These are phyloP conservation scores for Megaustenia siamemsis DNA, from an alignment of 2,888 invertebrate genomes.

Conservation along the genomic window DNA sequence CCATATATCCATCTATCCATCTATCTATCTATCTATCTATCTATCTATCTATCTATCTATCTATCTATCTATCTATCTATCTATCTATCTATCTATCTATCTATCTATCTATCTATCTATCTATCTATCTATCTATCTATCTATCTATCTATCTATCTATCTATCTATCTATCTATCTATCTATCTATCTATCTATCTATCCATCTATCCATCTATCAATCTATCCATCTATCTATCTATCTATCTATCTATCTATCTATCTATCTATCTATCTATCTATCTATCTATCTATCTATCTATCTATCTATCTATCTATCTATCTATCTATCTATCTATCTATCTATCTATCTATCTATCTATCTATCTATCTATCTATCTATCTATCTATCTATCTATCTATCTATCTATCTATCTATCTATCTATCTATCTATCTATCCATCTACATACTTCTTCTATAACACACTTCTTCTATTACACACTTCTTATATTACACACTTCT, in stretches of 20 bases:
- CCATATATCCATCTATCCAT: background rate
- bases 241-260: constrained; percentile 12
- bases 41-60: background rate
- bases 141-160: no score
- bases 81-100: no score
- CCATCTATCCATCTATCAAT: no score
- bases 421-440: background rate
- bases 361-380: constrained; percentile 2
- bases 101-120: no score
- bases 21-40: no score
- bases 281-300: constrained; percentile 4
- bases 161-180: no score
- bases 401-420: background rate
- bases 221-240: no score
- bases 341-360: constrained; percentile 5
- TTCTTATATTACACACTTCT: no score
- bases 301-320: background rate
- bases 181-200: no score
- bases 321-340: background rate
- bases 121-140: no score
- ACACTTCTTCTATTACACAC: no score
- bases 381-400: background rate
- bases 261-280: background rate
- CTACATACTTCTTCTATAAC: background rate
- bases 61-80: background rate